A percentile compares a stretch with the other conserved stretches of the same genome.
These are phyloP conservation scores for Nomia melanderi DNA, from an alignment of 1,140 invertebrate species.

Conservation along the genomic window DNA sequence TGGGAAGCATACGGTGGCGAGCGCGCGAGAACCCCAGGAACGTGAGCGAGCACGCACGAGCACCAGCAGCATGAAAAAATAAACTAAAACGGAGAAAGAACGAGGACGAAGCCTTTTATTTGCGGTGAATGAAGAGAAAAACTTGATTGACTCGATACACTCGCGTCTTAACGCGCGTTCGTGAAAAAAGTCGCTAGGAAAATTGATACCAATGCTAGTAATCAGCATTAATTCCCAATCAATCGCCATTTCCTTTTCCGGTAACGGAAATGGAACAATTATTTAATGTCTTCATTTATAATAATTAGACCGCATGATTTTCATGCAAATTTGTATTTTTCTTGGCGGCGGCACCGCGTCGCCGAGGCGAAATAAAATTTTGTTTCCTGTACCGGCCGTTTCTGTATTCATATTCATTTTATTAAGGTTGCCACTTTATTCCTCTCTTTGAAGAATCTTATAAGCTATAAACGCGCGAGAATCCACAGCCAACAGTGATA, in stretches of 20 bases:
- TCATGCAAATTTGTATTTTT: no score
- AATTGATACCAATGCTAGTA: neutral
- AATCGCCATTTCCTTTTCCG: no score
- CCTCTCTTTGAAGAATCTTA: no score
- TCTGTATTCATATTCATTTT: no score
- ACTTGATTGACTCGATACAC: constrained; percentile 13
- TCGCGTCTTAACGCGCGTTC: neutral
- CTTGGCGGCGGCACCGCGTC: no score
- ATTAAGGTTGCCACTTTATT: no score
- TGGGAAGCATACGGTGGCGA: constrained; percentile 51
- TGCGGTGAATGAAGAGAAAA: constrained; percentile 39
- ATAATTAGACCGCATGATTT: no score
- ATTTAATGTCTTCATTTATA: neutral
- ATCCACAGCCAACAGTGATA: no score
- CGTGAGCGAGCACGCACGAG: constrained; percentile 40
- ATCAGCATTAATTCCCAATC: neutral
- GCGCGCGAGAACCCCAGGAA: constrained; percentile 36
- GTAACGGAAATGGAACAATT: no score
- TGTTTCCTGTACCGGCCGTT: no score
- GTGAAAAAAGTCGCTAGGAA: neutral
- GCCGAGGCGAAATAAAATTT: no score
- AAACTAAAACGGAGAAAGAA: constrained; percentile 27
- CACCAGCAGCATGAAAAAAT: constrained; percentile 44
- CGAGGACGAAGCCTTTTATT: constrained; percentile 49
- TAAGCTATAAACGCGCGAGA: no score